Conservation (phyloP, 2,113 vertebrate species). For the Microcebus murinus region DNA sequence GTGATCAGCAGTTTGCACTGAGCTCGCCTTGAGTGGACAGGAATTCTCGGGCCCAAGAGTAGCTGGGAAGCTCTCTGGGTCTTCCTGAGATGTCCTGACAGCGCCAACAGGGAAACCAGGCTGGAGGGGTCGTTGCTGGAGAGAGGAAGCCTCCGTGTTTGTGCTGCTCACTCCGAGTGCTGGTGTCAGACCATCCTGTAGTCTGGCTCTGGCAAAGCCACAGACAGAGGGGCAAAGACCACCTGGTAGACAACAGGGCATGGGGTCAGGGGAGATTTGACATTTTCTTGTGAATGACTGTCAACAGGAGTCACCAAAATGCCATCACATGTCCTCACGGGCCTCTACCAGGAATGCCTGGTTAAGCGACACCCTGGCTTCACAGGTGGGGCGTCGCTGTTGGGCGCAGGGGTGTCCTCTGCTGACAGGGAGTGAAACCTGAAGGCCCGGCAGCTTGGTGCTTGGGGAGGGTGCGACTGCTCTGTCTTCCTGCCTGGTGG, state of each 20-base stretch:
- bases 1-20: no score
- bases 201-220: not conserved
- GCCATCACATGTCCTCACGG: not conserved
- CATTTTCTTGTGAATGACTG: not conserved
- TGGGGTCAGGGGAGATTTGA: not conserved
- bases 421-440: constrained; percentile 60
- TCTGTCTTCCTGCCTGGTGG: constrained; percentile 41
- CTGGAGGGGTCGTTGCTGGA: not conserved
- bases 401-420: constrained; percentile 29
- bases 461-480: constrained; percentile 64
- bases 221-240: not conserved
- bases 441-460: constrained; percentile 35
- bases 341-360: not conserved
- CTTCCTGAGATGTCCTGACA: not conserved
- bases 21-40: not conserved
- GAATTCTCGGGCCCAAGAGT: not conserved
- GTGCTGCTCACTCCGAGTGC: fast-evolving
- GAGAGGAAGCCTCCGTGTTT: not conserved
- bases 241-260: not conserved
- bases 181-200: not conserved
- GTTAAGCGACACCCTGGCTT: constrained; percentile 33
- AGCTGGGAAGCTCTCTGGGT: not conserved
- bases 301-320: not conserved
- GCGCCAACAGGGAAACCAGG: not conserved
- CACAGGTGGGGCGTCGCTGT: constrained; percentile 44